These are phyloP conservation scores for Turdus rufiventris DNA, from an alignment of 2,113 vertebrate genomes.

Conservation along the genomic window DNA sequence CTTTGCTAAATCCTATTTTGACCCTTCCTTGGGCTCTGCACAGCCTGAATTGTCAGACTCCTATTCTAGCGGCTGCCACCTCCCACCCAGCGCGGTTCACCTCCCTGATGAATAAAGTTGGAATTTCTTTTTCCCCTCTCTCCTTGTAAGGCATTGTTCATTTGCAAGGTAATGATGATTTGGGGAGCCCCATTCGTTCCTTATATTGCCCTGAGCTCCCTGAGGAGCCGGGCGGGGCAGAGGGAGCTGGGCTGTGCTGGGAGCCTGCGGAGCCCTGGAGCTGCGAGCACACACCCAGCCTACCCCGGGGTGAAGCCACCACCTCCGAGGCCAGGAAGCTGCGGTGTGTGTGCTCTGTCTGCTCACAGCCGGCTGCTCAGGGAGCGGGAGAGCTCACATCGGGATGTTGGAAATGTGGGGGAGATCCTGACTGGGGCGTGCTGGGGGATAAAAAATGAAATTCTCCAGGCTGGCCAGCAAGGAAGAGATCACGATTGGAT, in stretches of 20 bases:
- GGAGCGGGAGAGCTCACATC: neutral
- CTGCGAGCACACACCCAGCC: neutral
- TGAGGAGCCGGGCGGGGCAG: neutral
- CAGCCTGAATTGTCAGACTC: neutral
- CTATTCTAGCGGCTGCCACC: fast-evolving
- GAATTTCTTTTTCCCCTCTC: neutral
- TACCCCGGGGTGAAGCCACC: neutral
- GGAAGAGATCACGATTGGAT: neutral
- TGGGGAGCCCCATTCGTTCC: neutral
- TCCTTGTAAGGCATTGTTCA: neutral
- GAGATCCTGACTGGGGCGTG: neutral
- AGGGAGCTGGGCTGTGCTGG: neutral
- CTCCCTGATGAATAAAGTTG: neutral
- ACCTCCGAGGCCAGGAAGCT: conserved; percentile 37
- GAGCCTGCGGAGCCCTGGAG: neutral
- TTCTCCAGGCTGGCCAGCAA: neutral
- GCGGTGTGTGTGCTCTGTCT: neutral
- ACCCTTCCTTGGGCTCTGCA: neutral
- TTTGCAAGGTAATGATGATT: neutral
- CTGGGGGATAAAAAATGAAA: fast-evolving
- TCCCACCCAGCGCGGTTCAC: neutral
- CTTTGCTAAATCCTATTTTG: fast-evolving
- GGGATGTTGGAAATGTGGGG: fast-evolving
- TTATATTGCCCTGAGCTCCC: fast-evolving
- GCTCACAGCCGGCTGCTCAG: neutral